Conservation (phyloP, 2,113 vertebrate genomes). For the Emydura subglobosa region DNA sequence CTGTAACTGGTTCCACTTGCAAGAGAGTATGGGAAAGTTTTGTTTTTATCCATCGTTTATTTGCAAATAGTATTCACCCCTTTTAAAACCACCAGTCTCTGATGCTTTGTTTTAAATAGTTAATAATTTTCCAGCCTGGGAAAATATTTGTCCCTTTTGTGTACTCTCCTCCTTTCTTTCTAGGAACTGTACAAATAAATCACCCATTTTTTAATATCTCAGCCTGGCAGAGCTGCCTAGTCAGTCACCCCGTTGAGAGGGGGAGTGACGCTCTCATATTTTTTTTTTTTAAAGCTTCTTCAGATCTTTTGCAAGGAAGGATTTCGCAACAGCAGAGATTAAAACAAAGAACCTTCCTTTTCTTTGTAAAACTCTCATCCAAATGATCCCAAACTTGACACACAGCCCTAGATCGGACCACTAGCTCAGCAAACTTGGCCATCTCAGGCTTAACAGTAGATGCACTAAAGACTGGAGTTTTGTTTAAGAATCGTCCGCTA, state of each 20-base stretch:
- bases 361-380: neutral
- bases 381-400: neutral
- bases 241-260: neutral
- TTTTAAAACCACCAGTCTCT: neutral
- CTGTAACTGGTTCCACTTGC: neutral
- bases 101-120: neutral
- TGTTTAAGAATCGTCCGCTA: neutral
- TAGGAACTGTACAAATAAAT: neutral
- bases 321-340: fast-evolving
- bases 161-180: neutral
- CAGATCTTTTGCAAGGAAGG: neutral
- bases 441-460: neutral
- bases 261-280: fast-evolving
- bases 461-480: neutral
- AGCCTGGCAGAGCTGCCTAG: neutral
- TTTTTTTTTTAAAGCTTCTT: no score
- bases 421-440: neutral
- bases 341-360: neutral
- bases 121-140: neutral
- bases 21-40: neutral
- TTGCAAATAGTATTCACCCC: neutral
- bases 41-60: neutral
- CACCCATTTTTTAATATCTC: neutral
- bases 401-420: neutral
- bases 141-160: neutral